A percentile compares a stretch with the other conserved stretches of the same genome.
Conservation (phyloP, 2,888 invertebrate species). For the Teinopalpus imperialis region DNA sequence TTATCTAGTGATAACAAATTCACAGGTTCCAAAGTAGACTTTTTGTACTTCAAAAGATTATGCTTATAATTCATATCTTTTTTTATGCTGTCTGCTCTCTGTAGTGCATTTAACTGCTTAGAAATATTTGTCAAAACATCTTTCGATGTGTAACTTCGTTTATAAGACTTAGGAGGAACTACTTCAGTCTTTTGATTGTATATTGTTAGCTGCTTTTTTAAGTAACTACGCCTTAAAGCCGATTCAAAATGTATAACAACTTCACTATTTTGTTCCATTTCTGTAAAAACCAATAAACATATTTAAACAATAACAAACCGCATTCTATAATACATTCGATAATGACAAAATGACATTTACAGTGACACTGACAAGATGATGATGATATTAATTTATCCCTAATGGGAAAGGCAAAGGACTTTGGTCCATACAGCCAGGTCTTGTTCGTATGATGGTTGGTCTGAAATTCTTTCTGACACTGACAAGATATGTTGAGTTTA, state of each 20-base stretch:
- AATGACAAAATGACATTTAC: too few relatives aligned
- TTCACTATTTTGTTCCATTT: slow-evolving; percentile 32
- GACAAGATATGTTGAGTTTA: too few relatives aligned
- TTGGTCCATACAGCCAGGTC: too few relatives aligned
- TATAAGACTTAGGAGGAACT: slow-evolving; percentile 16
- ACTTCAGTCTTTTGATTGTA: slow-evolving; percentile 37
- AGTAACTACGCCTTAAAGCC: slow-evolving; percentile 32
- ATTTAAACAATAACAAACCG: neutral
- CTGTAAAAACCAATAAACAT: neutral
- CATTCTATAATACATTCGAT: too few relatives aligned
- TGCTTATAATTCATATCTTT: slow-evolving; percentile 27
- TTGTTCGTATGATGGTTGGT: too few relatives aligned
- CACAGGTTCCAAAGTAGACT: slow-evolving; percentile 42
- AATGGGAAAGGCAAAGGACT: too few relatives aligned
- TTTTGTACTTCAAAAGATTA: slow-evolving; percentile 35
- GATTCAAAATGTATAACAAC: slow-evolving; percentile 41
- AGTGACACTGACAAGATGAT: neutral
- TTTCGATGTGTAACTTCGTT: slow-evolving; percentile 34
- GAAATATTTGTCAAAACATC: slow-evolving; percentile 54
- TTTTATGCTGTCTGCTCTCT: slow-evolving; percentile 47
- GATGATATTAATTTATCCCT: too few relatives aligned
- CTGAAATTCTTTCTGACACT: too few relatives aligned
- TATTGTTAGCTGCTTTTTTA: slow-evolving; percentile 34
- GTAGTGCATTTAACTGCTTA: slow-evolving; percentile 56
- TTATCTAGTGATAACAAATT: slow-evolving; percentile 40